Conservation (phyloP, 2,888 invertebrate genomes). For the Laothoe populi region DNA sequence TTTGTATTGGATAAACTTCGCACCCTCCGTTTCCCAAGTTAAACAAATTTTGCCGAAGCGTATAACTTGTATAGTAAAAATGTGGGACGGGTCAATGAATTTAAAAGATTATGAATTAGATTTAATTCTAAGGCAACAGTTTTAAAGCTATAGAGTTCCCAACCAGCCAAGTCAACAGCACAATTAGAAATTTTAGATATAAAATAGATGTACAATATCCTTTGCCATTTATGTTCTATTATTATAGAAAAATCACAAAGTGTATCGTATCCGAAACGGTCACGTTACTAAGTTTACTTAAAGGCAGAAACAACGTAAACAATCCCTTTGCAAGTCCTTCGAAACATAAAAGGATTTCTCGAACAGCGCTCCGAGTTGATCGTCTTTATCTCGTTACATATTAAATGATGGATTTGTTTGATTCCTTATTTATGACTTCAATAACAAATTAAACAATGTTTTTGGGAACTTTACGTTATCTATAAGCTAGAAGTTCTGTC, state of each 20-base stretch:
- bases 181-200: not conserved
- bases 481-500: not conserved
- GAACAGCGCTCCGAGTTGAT: slow-evolving; percentile 19
- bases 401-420: slow-evolving; percentile 19
- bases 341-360: slow-evolving; percentile 29
- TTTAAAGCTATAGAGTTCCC: not conserved
- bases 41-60: no score
- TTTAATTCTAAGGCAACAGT: not conserved
- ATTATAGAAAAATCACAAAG: not conserved
- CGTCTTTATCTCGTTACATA: slow-evolving; percentile 27
- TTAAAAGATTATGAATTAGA: not conserved
- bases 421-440: not conserved
- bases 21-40: no score
- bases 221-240: not conserved
- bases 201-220: not conserved
- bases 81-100: not conserved
- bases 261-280: not conserved
- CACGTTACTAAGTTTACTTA: slow-evolving; percentile 28
- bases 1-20: no score
- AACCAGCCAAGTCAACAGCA: not conserved
- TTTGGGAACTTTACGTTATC: not conserved
- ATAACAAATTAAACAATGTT: not conserved
- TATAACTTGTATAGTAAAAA: no score
- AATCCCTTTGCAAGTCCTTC: slow-evolving; percentile 30
- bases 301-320: slow-evolving; percentile 21